Conservation (phyloP, 2,888 invertebrate genomes). For the Phytoseiulus persimilis region DNA sequence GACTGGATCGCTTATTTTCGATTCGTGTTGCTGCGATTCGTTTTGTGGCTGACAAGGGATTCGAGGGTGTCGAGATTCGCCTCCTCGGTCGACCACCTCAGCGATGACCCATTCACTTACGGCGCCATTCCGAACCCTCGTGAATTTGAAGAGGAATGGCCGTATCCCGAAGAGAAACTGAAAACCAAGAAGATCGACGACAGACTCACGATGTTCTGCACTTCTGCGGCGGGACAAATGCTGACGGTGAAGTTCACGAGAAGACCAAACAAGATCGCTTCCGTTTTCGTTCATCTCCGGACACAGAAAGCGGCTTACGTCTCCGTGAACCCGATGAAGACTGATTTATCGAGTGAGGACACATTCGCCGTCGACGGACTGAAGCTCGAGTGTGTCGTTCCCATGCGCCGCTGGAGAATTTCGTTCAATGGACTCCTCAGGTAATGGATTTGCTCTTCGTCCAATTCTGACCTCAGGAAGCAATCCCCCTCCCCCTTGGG, state of each 20-base stretch:
- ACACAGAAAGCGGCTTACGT: neutral
- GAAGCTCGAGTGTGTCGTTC: conserved; percentile 59
- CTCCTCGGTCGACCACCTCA: neutral
- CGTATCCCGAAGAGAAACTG: neutral
- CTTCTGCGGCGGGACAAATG: neutral
- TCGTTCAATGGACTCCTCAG: conserved; percentile 62
- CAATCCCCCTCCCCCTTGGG: too few relatives aligned
- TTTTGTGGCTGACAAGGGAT: neutral
- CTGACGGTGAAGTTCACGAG: neutral
- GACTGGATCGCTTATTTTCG: conserved; percentile 21
- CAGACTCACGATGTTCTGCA: neutral
- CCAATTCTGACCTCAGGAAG: neutral
- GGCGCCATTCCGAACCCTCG: neutral
- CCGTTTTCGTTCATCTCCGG: neutral
- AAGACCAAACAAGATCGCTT: neutral
- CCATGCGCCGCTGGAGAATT: conserved; percentile 59
- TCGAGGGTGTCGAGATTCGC: neutral
- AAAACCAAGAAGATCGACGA: neutral
- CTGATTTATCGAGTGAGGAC: conserved; percentile 30
- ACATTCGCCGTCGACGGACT: conserved; percentile 51
- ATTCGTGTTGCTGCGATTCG: neutral
- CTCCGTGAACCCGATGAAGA: neutral
- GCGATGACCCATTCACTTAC: conserved; percentile 10
- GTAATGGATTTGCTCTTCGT: conserved; percentile 44
- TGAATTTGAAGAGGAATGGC: conserved; percentile 20